phyloP scores from a whole-genome alignment of 2,113 vertebrate species.

The Phodopus roborovskii region DNA sequence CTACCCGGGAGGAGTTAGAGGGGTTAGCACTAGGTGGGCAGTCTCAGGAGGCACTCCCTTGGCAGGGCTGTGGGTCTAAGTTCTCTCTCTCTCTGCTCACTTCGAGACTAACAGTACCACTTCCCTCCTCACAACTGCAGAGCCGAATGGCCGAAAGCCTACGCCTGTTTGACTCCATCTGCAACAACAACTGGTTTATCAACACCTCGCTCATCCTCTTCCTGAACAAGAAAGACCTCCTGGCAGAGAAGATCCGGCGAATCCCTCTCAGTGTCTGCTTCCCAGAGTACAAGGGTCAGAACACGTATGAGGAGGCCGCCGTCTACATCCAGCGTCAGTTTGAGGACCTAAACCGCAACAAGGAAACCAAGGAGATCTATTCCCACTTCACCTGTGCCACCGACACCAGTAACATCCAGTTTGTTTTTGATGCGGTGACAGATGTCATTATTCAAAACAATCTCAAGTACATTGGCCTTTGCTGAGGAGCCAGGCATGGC shows the following conservation, averaged over 20 bases:
- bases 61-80: accelerated
- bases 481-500: slow-evolving; percentile 88
- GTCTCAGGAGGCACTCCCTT: neutral
- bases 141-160: slow-evolving; percentile 99
- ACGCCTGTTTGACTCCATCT: slow-evolving; percentile 99
- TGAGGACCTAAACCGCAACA: slow-evolving; percentile 99
- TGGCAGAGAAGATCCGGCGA: slow-evolving; percentile 99
- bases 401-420: slow-evolving; percentile 98
- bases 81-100: neutral
- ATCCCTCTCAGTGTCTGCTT: slow-evolving; percentile 98
- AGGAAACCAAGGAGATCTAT: slow-evolving; percentile 99
- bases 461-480: slow-evolving; percentile 99
- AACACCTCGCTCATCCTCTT: slow-evolving; percentile 99
- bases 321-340: slow-evolving; percentile 99
- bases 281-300: slow-evolving; percentile 98
- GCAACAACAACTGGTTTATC: slow-evolving; percentile 99
- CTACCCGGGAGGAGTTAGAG: neutral
- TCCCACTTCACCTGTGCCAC: slow-evolving; percentile 96
- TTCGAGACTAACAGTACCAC: neutral
- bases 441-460: slow-evolving; percentile 99
- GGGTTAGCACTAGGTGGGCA: neutral
- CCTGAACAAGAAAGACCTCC: slow-evolving; percentile 99
- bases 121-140: slow-evolving; percentile 81
- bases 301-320: slow-evolving; percentile 98
- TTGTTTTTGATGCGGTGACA: slow-evolving; percentile 99